phyloP scores from a whole-genome alignment of 1,140 invertebrate species.

The Gryllus bimaculatus region DNA sequence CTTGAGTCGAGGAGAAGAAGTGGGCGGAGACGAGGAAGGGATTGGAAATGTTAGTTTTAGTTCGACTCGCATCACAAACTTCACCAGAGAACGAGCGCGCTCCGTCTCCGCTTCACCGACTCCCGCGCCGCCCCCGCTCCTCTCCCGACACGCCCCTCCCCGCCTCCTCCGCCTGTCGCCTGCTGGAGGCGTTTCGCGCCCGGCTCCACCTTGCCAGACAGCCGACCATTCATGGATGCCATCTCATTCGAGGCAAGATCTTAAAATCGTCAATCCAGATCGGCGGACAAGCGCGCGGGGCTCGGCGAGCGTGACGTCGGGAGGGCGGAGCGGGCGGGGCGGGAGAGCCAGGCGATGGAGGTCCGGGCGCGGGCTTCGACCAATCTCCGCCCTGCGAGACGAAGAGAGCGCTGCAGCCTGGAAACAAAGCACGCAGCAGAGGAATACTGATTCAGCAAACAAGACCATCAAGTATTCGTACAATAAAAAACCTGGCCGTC shows the following conservation, averaged over 20 bases:
- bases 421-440: not conserved
- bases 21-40: not conserved
- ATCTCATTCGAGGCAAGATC: constrained; percentile 11
- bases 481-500: not conserved
- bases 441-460: constrained; percentile 4
- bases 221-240: constrained; percentile 1
- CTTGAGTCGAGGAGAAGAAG: not conserved
- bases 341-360: not conserved
- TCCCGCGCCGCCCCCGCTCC: not conserved
- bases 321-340: too few relatives aligned
- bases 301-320: not conserved
- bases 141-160: not conserved
- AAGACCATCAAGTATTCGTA: not conserved
- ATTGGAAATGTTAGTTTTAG: constrained; percentile 5
- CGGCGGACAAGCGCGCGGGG: not conserved
- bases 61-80: not conserved
- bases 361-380: not conserved
- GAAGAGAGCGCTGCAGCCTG: not conserved
- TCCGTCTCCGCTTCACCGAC: not conserved
- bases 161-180: not conserved
- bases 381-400: not conserved
- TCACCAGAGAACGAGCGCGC: not conserved
- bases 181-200: not conserved
- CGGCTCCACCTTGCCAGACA: not conserved
- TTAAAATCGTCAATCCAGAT: constrained; percentile 15